Conservation (phyloP, 2,113 vertebrate genomes). For the Ploceus nigricollis region DNA sequence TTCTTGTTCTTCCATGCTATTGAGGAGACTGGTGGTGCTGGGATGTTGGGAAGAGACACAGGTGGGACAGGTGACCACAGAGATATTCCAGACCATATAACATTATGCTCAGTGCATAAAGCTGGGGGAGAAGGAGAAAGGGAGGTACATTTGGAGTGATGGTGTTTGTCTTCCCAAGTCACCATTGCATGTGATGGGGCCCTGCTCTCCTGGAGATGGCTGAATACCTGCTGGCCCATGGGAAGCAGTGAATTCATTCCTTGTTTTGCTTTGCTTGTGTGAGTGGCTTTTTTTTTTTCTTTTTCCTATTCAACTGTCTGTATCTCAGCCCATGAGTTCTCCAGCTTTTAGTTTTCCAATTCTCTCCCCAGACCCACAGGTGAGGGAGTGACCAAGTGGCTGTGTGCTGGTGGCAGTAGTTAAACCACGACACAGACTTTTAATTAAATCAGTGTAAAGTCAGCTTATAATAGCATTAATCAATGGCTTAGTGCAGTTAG, state of each 20-base stretch:
- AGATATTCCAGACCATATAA: background rate
- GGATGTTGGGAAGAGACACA: background rate
- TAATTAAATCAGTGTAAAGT: background rate
- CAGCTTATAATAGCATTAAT: background rate
- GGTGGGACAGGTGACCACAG: background rate
- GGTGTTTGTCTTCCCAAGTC: background rate
- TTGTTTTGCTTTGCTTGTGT: background rate
- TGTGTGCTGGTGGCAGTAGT: background rate
- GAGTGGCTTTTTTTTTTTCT: background rate
- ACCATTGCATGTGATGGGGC: accelerated
- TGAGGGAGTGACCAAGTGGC: background rate
- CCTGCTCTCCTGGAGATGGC: background rate
- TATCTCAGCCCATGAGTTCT: background rate
- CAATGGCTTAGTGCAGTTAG: background rate
- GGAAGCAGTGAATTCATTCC: background rate
- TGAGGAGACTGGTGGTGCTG: background rate
- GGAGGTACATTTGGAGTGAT: background rate
- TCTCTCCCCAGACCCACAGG: background rate
- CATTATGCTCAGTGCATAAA: background rate
- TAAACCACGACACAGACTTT: background rate
- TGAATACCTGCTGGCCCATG: background rate
- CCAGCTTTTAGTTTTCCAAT: background rate
- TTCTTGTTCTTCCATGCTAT: accelerated
- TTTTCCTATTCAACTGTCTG: background rate
- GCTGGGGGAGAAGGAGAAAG: too few relatives aligned